These are phyloP conservation scores for Drosophila meridiana DNA, from an alignment of 2,888 invertebrate species.

Conservation along the genomic window DNA sequence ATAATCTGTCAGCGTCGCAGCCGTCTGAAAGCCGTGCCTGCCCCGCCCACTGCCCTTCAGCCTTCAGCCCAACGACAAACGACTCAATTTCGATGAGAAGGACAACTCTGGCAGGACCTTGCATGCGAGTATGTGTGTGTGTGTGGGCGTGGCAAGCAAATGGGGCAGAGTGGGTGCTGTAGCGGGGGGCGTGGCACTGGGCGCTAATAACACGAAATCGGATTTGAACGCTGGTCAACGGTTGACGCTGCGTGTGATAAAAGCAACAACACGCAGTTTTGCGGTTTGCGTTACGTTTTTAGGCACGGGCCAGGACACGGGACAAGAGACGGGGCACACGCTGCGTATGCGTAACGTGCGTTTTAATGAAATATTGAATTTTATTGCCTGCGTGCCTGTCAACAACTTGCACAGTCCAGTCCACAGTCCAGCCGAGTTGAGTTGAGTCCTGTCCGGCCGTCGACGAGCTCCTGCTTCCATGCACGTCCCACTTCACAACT, in stretches of 20 bases:
- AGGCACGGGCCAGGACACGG: constrained; percentile 1
- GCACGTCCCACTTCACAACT: constrained; percentile 65
- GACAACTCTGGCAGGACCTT: constrained; percentile 15
- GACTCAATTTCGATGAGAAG: constrained; percentile 67
- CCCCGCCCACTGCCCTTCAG: constrained; percentile 1
- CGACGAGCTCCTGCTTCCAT: constrained; percentile 3
- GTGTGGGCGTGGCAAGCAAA: constrained; percentile 10
- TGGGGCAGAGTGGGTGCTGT: neutral
- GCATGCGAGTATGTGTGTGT: constrained; percentile 26
- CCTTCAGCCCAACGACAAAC: constrained; percentile 53
- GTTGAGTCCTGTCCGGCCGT: constrained; percentile 10
- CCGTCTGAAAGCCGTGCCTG: constrained; percentile 42
- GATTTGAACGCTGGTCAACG: constrained; percentile 67
- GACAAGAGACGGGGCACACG: constrained; percentile 46
- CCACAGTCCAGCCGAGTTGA: constrained; percentile 1
- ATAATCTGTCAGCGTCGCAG: constrained; percentile 81
- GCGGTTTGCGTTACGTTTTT: constrained; percentile 59
- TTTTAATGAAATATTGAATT: constrained; percentile 84
- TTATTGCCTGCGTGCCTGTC: constrained; percentile 84
- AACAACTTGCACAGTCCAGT: constrained; percentile 66
- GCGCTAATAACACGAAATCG: constrained; percentile 76
- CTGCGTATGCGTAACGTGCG: constrained; percentile 80
- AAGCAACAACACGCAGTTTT: constrained; percentile 65
- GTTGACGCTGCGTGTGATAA: constrained; percentile 76
- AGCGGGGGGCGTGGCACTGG: constrained; percentile 13